Conservation (phyloP, 1,140 invertebrate species). For the Drosophila hydei region DNA sequence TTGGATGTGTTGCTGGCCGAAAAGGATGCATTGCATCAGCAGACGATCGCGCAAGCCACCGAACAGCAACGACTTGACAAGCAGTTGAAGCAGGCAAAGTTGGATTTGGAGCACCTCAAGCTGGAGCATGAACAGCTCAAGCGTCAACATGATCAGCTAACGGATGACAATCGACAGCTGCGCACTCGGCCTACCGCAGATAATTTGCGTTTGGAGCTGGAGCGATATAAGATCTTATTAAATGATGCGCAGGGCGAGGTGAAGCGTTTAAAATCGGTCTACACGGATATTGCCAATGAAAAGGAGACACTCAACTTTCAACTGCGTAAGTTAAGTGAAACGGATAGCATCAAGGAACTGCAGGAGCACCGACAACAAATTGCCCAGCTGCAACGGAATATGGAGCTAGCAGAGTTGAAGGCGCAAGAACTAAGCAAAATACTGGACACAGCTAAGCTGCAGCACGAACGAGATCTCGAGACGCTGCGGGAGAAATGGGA, state of each 20-base stretch:
- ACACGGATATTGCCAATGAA: slow-evolving; percentile 72
- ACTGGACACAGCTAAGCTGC: slow-evolving; percentile 63
- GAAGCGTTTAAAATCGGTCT: slow-evolving; percentile 73
- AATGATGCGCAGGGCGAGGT: slow-evolving; percentile 76
- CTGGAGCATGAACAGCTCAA: slow-evolving; percentile 59
- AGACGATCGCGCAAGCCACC: slow-evolving; percentile 1
- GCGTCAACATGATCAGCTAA: slow-evolving; percentile 51
- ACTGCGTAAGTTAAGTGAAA: slow-evolving; percentile 57
- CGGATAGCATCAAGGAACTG: slow-evolving; percentile 65
- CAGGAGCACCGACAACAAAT: slow-evolving; percentile 63
- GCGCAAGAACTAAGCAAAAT: slow-evolving; percentile 69
- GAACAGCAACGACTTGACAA: slow-evolving; percentile 44
- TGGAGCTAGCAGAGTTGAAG: slow-evolving; percentile 74
- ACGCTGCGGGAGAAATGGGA: slow-evolving; percentile 58
- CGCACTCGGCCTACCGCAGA: slow-evolving; percentile 45
- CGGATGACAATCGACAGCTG: slow-evolving; percentile 61
- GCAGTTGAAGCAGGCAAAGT: slow-evolving; percentile 47
- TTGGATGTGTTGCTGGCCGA: slow-evolving; percentile 31
- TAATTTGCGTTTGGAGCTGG: slow-evolving; percentile 60
- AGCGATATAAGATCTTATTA: slow-evolving; percentile 71
- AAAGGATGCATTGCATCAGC: slow-evolving; percentile 41
- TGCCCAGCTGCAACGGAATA: slow-evolving; percentile 53
- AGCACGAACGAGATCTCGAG: slow-evolving; percentile 66
- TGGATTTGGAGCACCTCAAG: slow-evolving; percentile 57
- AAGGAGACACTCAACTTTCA: slow-evolving; percentile 72